Evolutionary conservation across 2,888 invertebrate species (phyloP), one percentile per base, ranked within the genome.

Genomic region (Diarsia rubi): DNA sequence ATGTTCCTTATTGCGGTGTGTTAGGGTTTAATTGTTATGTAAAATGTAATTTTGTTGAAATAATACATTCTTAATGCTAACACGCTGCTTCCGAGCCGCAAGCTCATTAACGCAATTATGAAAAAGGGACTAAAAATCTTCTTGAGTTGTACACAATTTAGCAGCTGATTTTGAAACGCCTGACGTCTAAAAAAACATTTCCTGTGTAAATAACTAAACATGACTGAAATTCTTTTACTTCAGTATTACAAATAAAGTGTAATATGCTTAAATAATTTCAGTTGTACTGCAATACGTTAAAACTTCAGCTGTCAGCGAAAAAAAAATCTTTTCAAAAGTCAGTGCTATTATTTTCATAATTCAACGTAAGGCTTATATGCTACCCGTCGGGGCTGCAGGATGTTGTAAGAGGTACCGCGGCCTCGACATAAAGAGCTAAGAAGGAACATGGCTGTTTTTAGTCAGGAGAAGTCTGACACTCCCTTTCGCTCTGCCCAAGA

Each of bases 41-140:
- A 84, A 79, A 80, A 77, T 64, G 19, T 73, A 65, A 73, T 73
- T 84, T 91, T 85, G 86, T 86, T 88, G 72, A 73, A 81, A 82
- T 77, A 82, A 81, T 91, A 91, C 90, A 92, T 93, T 94, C 91
- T 92, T 92, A 92, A 93, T 92, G 91, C 86, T 90, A 90, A 90
- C 87, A 89, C 89, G 85, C 81, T 88, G 88, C 90, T 93, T 92
- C 90, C 89, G 92, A 91, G 90, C 90, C 84, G 89, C 89, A 90
- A 91, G 90, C 92, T 93, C 92, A 94, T 94, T 95, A 95, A 95
- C 96, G 96, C 91, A 95, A 93, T 94, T 94, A 92, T 90, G 85
- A 90, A 91, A 91, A 93, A 92, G 91, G 85, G 82, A 91, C 76
- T 82, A 86, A 92, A 91, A 90, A 88, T 88, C 86, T 88, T 89